Percentiles rank a stretch among this genome's conserved stretches.
Conservation (phyloP, 1,140 invertebrate species). For the Atta colombica region DNA sequence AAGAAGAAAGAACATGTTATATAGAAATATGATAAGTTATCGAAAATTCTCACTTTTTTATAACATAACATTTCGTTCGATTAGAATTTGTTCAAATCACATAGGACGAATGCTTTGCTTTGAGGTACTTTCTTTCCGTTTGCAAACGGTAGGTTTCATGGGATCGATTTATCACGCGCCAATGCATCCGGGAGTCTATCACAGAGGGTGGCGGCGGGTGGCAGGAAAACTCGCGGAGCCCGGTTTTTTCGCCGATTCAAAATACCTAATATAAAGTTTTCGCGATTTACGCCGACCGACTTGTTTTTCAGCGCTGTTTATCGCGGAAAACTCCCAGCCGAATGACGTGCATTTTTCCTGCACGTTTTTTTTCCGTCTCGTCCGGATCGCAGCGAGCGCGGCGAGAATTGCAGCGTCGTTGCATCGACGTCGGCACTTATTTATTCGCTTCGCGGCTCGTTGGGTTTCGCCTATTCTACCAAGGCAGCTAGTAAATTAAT, state of each 20-base stretch:
- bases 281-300: constrained; percentile 62
- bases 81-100: constrained; percentile 42
- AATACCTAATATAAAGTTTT: constrained; percentile 65
- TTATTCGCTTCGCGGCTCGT: constrained; percentile 74
- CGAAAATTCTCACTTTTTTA: neutral
- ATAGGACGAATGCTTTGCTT: constrained; percentile 28
- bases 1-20: neutral
- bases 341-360: constrained; percentile 52
- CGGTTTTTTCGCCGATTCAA: constrained; percentile 51
- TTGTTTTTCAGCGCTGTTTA: constrained; percentile 70
- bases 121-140: constrained; percentile 43
- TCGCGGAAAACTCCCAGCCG: constrained; percentile 46
- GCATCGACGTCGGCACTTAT: constrained; percentile 64
- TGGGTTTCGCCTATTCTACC: constrained; percentile 43
- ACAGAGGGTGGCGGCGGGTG: constrained; percentile 2
- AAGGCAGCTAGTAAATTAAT: constrained; percentile 71
- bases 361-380: constrained; percentile 13
- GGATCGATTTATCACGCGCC: constrained; percentile 60
- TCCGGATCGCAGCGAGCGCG: constrained; percentile 10
- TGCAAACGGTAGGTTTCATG: constrained; percentile 34
- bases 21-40: constrained; percentile 18
- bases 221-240: constrained; percentile 28
- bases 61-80: constrained; percentile 17
- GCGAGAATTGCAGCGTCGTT: constrained; percentile 50
- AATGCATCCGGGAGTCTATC: constrained; percentile 56